Percentiles rank a stretch among this genome's conserved stretches.
Conservation (phyloP, 2,888 invertebrate genomes). For the Podabrus alpinus region DNA sequence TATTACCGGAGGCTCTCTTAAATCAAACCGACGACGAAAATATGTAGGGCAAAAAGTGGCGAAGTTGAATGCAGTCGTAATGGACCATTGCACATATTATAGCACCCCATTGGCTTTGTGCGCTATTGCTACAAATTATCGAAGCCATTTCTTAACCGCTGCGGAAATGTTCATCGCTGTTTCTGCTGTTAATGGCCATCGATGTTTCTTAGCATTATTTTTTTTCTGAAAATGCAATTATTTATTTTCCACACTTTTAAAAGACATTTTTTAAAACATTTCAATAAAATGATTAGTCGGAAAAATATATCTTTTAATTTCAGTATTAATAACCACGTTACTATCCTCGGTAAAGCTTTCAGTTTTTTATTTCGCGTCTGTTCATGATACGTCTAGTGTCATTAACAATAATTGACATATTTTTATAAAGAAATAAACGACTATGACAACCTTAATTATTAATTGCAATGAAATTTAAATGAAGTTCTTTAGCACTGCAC, state of each 20-base stretch:
- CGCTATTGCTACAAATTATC: constrained; percentile 42
- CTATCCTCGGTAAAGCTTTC: not conserved
- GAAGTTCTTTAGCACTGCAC: not conserved
- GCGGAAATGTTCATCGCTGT: constrained; percentile 37
- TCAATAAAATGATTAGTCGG: not conserved
- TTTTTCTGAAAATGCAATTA: constrained; percentile 9
- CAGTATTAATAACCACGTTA: not conserved
- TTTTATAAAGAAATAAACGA: not conserved
- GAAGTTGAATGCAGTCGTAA: constrained; percentile 46
- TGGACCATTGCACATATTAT: constrained; percentile 54
- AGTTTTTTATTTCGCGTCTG: not conserved
- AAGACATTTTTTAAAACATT: not conserved
- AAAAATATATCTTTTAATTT: not conserved
- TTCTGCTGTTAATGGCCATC: constrained; percentile 38
- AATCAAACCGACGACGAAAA: constrained; percentile 45
- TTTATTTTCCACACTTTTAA: not conserved
- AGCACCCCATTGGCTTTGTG: constrained; percentile 51
- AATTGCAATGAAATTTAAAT: not conserved
- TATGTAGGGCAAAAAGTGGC: constrained; percentile 47
- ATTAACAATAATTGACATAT: not conserved
- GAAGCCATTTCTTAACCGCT: constrained; percentile 34
- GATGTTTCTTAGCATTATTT: constrained; percentile 29
- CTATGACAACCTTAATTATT: not conserved
- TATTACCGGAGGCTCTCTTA: constrained; percentile 40
- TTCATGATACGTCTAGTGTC: not conserved